Evolutionary conservation across 2,797 vertebrate species (phyloP).

Genomic region (Hemitrygon akajei): DNA sequence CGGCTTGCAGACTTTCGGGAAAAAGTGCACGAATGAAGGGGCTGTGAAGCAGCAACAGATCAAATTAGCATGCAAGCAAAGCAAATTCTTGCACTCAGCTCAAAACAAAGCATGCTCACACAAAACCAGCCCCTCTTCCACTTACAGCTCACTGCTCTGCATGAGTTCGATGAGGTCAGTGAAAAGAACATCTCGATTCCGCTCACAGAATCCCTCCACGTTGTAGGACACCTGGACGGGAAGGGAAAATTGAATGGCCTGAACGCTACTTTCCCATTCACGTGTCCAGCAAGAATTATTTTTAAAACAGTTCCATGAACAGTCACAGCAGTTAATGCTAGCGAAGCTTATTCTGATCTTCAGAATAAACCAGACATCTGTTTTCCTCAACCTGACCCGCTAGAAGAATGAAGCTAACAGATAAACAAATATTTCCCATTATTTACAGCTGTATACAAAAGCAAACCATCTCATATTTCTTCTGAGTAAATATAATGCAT

Average conservation of each 20-base stretch:
- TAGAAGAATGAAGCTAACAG: not conserved
- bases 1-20: slow-evolving; percentile 86
- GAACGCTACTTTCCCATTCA: not conserved
- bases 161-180: slow-evolving; percentile 94
- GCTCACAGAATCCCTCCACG: slow-evolving; percentile 92
- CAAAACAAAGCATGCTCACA: not conserved
- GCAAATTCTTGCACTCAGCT: not conserved
- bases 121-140: slow-evolving; percentile 41
- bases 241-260: not conserved
- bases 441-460: not conserved
- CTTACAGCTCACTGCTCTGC: slow-evolving; percentile 98
- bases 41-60: slow-evolving; percentile 55
- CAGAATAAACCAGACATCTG: not conserved
- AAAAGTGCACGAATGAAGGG: slow-evolving; percentile 89
- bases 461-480: not conserved
- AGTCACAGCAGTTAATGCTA: not conserved
- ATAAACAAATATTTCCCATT: not conserved
- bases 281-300: not conserved
- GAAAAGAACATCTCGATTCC: slow-evolving; percentile 95
- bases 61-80: not conserved
- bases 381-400: not conserved
- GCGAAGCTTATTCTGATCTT: not conserved
- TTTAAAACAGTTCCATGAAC: not conserved
- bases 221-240: slow-evolving; percentile 86
- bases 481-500: not conserved